phyloP scores from a whole-genome alignment of 1,140 invertebrate species.

The Rhagoletis pomonella region DNA sequence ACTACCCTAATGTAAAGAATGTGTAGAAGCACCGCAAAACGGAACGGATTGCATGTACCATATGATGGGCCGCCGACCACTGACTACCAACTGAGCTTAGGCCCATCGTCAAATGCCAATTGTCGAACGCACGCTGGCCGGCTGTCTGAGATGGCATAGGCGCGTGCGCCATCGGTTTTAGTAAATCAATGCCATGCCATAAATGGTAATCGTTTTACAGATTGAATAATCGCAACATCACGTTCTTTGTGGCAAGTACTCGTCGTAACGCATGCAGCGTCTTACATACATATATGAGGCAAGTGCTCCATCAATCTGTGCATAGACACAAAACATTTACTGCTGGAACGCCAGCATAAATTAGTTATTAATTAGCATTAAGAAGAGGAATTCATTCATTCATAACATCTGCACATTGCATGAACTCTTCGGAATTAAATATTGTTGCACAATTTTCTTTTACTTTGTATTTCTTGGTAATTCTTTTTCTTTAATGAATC shows the following conservation, averaged over 20 bases:
- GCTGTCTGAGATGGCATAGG: not conserved
- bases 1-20: not conserved
- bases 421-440: not conserved
- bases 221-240: conserved; percentile 45
- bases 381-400: not conserved
- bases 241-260: not conserved
- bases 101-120: not conserved
- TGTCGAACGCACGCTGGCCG: not conserved
- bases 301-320: conserved; percentile 23
- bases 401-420: conserved; percentile 37
- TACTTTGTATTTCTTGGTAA: too few relatives aligned
- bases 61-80: not conserved
- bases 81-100: conserved; percentile 10
- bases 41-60: conserved; percentile 40
- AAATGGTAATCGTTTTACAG: conserved; percentile 51
- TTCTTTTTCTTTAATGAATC: not conserved
- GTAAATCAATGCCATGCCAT: conserved; percentile 44
- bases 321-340: not conserved
- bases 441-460: not conserved
- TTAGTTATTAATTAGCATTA: conserved; percentile 46
- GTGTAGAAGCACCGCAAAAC: conserved; percentile 11
- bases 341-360: conserved; percentile 7
- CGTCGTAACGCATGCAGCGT: not conserved
- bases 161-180: conserved; percentile 45
- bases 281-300: conserved; percentile 9